phyloP scores from a whole-genome alignment of 1,140 invertebrate species.

The Leptinotarsa undecemlineata region DNA sequence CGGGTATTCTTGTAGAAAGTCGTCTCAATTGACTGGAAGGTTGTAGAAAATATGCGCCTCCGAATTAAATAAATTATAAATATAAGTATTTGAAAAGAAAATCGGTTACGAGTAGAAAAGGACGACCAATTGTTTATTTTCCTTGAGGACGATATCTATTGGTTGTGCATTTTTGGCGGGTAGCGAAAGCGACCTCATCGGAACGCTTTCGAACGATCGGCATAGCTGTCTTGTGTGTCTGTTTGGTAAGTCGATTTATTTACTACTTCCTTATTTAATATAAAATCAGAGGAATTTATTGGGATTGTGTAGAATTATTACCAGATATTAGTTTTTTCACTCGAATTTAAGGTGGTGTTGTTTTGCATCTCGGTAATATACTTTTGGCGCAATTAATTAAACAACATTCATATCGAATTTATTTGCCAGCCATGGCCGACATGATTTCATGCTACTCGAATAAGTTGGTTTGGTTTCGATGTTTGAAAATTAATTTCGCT shows the following conservation, averaged over 20 bases:
- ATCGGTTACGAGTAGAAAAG: constrained; percentile 27
- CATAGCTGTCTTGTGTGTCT: constrained; percentile 25
- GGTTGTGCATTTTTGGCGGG: constrained; percentile 23
- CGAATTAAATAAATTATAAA: constrained; percentile 8
- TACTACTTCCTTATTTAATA: constrained; percentile 25
- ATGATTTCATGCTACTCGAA: constrained; percentile 31
- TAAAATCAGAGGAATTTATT: constrained; percentile 29
- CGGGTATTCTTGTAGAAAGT: neutral
- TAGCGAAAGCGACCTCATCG: constrained; percentile 21
- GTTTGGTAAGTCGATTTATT: constrained; percentile 32
- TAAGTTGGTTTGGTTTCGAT: constrained; percentile 23
- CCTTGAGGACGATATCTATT: neutral
- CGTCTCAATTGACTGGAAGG: neutral
- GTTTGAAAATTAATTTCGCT: constrained; percentile 40
- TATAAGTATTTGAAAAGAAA: constrained; percentile 28
- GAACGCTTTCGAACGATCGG: constrained; percentile 29
- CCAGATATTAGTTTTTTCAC: constrained; percentile 29
- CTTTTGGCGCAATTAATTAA: constrained; percentile 46
- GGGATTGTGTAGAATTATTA: constrained; percentile 12
- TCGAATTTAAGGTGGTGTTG: constrained; percentile 29
- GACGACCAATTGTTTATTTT: constrained; percentile 27
- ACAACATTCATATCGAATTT: constrained; percentile 29
- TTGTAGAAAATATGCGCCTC: neutral
- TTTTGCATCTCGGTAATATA: constrained; percentile 6
- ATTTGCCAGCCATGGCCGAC: constrained; percentile 25